A percentile compares a stretch with the other conserved stretches of the same genome.
Conservation (phyloP, 2,797 vertebrate species). For the Sebastes trivittatus region DNA sequence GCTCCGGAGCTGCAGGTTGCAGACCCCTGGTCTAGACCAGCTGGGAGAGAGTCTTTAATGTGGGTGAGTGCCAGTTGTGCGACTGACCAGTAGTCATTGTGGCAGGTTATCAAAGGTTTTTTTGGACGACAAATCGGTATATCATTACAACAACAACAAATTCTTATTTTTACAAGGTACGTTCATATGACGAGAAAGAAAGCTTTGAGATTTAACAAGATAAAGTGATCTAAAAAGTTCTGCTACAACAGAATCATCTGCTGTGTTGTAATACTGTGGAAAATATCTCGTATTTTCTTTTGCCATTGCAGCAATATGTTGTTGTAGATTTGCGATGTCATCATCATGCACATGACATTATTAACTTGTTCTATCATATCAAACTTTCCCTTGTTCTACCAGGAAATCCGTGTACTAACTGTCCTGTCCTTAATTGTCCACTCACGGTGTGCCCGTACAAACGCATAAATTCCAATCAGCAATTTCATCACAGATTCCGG, state of each 20-base stretch:
- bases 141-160: neutral
- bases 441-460: neutral
- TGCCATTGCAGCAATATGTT: neutral
- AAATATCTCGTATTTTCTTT: neutral
- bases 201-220: neutral
- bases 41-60: too few species aligned
- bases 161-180: neutral
- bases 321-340: neutral
- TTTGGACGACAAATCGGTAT: neutral
- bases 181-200: neutral
- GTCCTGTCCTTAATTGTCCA: neutral
- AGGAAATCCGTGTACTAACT: neutral
- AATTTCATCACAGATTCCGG: neutral
- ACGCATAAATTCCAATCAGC: neutral
- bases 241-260: neutral
- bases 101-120: too few species aligned
- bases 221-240: neutral
- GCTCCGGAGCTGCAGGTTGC: too few species aligned
- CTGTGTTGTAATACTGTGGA: neutral
- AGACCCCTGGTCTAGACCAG: too few species aligned
- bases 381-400: neutral
- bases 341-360: neutral
- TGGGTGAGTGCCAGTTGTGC: too few species aligned
- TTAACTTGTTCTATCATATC: neutral
- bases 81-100: too few species aligned